These are phyloP conservation scores for Papilio polytes DNA, from an alignment of 1,140 invertebrate genomes.

Conservation along the genomic window DNA sequence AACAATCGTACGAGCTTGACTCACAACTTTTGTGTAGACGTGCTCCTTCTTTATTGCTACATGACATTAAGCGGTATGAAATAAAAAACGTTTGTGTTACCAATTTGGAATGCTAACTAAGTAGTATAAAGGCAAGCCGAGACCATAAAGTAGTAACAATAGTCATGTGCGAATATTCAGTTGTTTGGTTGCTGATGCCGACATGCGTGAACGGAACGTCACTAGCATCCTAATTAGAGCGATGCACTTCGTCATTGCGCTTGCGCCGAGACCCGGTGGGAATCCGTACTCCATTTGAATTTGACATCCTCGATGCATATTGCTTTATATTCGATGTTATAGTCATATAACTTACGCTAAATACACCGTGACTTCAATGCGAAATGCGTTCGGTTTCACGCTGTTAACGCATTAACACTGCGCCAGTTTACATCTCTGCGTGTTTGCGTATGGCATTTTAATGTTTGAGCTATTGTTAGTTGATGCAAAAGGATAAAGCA, in stretches of 20 bases:
- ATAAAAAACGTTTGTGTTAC: conserved; percentile 70
- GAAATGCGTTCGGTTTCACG: background rate
- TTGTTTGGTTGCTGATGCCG: conserved; percentile 73
- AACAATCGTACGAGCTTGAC: conserved; percentile 69
- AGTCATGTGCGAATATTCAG: conserved; percentile 79
- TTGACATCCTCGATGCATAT: conserved; percentile 52
- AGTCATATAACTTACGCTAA: conserved; percentile 26
- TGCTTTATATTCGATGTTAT: conserved; percentile 31
- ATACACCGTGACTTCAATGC: conserved; percentile 26
- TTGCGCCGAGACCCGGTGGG: conserved; percentile 61
- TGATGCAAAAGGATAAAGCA: background rate
- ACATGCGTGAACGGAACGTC: conserved; percentile 62
- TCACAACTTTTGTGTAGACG: conserved; percentile 58
- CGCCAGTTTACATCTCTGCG: conserved; percentile 5
- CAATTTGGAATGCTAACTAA: conserved; percentile 81
- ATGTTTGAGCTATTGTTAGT: conserved; percentile 7
- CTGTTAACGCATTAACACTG: conserved; percentile 18
- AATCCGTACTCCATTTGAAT: conserved; percentile 56
- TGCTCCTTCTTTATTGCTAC: conserved; percentile 69
- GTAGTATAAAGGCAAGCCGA: conserved; percentile 73
- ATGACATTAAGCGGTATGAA: conserved; percentile 78
- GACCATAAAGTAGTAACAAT: conserved; percentile 81
- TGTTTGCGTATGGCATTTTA: conserved; percentile 9
- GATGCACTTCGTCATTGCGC: conserved; percentile 62
- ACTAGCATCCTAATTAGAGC: conserved; percentile 75